Conservation (phyloP, 2,888 invertebrate genomes). For the Agrochola litura region DNA sequence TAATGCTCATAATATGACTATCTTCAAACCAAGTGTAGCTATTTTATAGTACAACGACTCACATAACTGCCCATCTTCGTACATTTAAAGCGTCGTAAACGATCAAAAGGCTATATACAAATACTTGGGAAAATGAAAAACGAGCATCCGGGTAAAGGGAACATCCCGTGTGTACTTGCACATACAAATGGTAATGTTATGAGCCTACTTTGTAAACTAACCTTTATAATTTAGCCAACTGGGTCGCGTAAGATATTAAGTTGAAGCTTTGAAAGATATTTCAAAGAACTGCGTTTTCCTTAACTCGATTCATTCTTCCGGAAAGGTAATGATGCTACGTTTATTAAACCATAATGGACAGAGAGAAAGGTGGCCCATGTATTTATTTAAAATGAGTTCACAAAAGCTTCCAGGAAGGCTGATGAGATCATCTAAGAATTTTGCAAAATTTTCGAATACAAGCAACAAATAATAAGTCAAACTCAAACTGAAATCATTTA, state of each 20-base stretch:
- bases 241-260: constrained; percentile 24
- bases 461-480: too few relatives aligned
- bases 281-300: constrained; percentile 30
- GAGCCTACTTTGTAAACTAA: constrained; percentile 31
- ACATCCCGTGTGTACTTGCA: constrained; percentile 33
- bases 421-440: not conserved
- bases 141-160: constrained; percentile 47
- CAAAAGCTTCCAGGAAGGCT: not conserved
- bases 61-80: constrained; percentile 37
- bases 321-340: not conserved
- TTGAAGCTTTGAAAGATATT: constrained; percentile 27
- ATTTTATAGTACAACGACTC: constrained; percentile 42
- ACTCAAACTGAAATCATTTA: too few relatives aligned
- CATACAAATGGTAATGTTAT: constrained; percentile 44
- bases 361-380: not conserved
- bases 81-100: constrained; percentile 39
- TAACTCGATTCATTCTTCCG: not conserved
- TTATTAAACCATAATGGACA: not conserved
- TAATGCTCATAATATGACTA: constrained; percentile 2
- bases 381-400: not conserved
- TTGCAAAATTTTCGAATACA: too few relatives aligned
- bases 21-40: constrained; percentile 25
- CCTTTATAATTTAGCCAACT: constrained; percentile 35
- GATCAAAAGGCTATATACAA: constrained; percentile 34
- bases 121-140: constrained; percentile 39